A percentile compares a stretch with the other conserved stretches of the same genome.
Conservation (phyloP, 2,888 invertebrate species). For the Drosophila prostipennis region DNA sequence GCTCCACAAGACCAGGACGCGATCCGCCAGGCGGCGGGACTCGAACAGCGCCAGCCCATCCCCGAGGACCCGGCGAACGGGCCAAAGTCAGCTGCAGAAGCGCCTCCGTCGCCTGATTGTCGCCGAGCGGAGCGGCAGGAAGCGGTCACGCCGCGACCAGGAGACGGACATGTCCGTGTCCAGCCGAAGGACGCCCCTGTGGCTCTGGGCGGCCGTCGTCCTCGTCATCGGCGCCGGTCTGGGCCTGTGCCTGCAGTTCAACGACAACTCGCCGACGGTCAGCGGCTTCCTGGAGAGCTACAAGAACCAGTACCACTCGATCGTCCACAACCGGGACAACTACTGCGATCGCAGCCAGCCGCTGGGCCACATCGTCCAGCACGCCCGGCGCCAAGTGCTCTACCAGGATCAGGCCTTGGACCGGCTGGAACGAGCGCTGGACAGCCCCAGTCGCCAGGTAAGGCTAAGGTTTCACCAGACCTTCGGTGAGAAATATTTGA, state of each 20-base stretch:
- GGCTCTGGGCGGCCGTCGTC: neutral
- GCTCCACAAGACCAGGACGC: neutral
- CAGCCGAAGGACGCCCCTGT: no score
- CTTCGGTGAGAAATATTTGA: no score
- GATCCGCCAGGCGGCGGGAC: neutral
- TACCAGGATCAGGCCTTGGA: constrained; percentile 65
- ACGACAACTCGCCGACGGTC: neutral
- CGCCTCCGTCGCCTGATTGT: constrained; percentile 1
- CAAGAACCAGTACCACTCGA: constrained; percentile 73
- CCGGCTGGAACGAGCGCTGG: constrained; percentile 64
- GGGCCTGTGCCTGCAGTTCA: neutral
- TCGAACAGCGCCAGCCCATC: neutral
- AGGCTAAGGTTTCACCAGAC: no score
- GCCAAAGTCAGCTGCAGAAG: neutral
- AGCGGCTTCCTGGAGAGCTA: constrained; percentile 47
- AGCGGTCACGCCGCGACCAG: neutral
- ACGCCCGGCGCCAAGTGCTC: constrained; percentile 57
- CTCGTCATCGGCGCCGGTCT: neutral
- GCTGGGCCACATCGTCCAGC: constrained; percentile 49
- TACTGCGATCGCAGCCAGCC: constrained; percentile 70
- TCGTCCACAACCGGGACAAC: constrained; percentile 74
- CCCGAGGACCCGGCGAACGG: neutral
- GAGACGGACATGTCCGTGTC: neutral
- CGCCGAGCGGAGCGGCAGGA: neutral
- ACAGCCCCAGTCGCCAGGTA: constrained; percentile 48